Percentiles rank a stretch among this genome's conserved stretches.
Conservation (phyloP, 1,140 invertebrate species). For the Drosophila baimaii region DNA sequence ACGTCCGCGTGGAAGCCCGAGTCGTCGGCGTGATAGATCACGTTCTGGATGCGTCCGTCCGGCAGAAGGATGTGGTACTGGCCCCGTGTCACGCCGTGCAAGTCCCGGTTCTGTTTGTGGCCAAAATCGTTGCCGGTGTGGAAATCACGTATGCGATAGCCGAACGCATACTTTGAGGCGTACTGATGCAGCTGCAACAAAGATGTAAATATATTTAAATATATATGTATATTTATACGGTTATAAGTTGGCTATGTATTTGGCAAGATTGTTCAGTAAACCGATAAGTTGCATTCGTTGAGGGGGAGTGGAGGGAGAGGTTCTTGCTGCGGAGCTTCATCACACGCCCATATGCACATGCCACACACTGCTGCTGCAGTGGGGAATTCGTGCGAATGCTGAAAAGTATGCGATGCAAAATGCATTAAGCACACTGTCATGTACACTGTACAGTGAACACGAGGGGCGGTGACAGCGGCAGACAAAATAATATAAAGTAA, state of each 20-base stretch:
- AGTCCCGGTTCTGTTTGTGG: slow-evolving; percentile 88
- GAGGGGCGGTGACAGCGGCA: slow-evolving; percentile 28
- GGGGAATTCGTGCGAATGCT: slow-evolving; percentile 61
- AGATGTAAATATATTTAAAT: slow-evolving; percentile 22
- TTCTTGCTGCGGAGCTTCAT: not conserved
- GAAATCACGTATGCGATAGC: slow-evolving; percentile 89
- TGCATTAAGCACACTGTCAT: slow-evolving; percentile 74
- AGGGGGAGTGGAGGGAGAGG: not conserved
- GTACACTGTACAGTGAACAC: slow-evolving; percentile 61
- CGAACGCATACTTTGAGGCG: slow-evolving; percentile 90
- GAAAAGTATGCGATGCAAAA: slow-evolving; percentile 67
- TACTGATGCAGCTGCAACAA: slow-evolving; percentile 87
- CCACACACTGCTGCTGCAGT: slow-evolving; percentile 14
- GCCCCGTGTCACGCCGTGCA: slow-evolving; percentile 88
- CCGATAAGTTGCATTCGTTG: slow-evolving; percentile 53
- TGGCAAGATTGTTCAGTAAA: slow-evolving; percentile 45
- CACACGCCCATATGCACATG: slow-evolving; percentile 29
- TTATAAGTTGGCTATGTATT: slow-evolving; percentile 47
- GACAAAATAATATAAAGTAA: slow-evolving; percentile 27
- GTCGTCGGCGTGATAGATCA: slow-evolving; percentile 90
- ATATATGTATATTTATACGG: too few species aligned
- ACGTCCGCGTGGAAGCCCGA: slow-evolving; percentile 91
- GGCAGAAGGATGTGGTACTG: slow-evolving; percentile 91
- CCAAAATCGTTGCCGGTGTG: slow-evolving; percentile 90
- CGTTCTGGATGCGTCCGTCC: slow-evolving; percentile 90